Evolutionary conservation across 2,888 invertebrate genomes (phyloP).

Genomic region (Stramonita haemastoma): DNA sequence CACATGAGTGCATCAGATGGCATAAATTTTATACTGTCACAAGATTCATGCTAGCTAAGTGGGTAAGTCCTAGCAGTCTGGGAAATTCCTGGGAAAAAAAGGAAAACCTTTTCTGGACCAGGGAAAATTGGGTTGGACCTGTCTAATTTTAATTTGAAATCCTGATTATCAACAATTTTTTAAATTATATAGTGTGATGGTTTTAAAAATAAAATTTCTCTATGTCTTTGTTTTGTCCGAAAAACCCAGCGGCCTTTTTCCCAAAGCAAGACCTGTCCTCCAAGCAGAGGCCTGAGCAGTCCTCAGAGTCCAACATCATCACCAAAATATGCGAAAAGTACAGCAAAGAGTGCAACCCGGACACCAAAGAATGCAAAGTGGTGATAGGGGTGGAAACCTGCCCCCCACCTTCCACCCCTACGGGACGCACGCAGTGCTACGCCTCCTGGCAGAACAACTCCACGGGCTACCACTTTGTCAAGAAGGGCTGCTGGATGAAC

Average conservation of each 20-base stretch:
- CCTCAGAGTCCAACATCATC: background rate
- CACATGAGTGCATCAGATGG: no score
- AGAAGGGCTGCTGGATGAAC: conserved; percentile 92
- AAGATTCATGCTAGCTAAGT: no score
- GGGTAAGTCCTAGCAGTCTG: no score
- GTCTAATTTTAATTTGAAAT: no score
- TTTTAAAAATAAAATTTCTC: background rate
- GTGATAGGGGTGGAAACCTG: conserved; percentile 84
- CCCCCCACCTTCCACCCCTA: conserved; percentile 78
- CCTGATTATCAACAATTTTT: no score
- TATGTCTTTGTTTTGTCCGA: background rate
- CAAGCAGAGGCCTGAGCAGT: background rate
- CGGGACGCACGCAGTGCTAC: conserved; percentile 83
- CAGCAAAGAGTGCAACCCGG: conserved; percentile 48
- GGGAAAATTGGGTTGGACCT: no score
- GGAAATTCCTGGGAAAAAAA: no score
- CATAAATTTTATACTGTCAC: no score
- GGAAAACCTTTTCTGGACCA: no score
- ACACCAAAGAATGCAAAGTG: conserved; percentile 78
- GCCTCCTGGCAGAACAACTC: conserved; percentile 86
- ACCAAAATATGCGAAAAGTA: conserved; percentile 54
- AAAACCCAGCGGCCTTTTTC: conserved; percentile 5
- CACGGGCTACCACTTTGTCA: conserved; percentile 59
- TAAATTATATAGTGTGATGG: no score
- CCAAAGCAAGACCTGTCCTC: background rate